Base-by-base conservation (phyloP, 2,797 vertebrate species). In the Aldrovandia affinis region DNA sequence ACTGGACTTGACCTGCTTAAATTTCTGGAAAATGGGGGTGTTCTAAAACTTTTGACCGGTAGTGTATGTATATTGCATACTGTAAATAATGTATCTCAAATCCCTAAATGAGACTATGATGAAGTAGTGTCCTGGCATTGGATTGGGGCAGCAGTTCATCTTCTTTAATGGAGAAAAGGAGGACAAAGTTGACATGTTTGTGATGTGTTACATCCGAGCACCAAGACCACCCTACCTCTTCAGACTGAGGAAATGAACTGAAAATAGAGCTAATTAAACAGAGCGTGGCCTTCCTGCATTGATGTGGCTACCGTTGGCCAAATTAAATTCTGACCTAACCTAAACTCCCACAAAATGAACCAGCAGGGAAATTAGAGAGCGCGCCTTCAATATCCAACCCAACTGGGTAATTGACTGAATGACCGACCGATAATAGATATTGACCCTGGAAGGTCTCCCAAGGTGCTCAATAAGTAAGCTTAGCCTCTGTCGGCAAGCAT, bases 321-420 rank as follows among this genome's bases (percentile, higher is more conserved):
- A 9, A 80, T 87, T 86, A 81, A 83, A 87, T 79, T 68, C 83
- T 86, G 84, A 83, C 78, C 83, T 52, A 81, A 80, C 83, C 84
- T 86, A 65, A 85, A 83, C 63, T 85, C 85, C 2, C 77, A 7
- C 80, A 84, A 81, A 89, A 86, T 85, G 44, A 84, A 87, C 85
- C 83, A 83, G 82, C 59, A 85, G 85, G 85, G 78, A 78, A 83
- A 81, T 63, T 68, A 81, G 86, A 85, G 73, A 81, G 78, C 65
- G 79, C 30, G 83, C 30, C 25, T 85, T 86, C 85, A 57, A 70
- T 70, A 39, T 39, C 68, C 68, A 70, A 39, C 36, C 68, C 68
- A 39, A 70, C 68, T 39, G 30, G 15, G 68, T 70, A 70, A 70
- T 70, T 70, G 28, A 39, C 68, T 39, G 68, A 20, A 39, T 22